These are phyloP conservation scores for Venustoraphidia nigricollis DNA, from an alignment of 2,888 invertebrate genomes.

Conservation along the genomic window DNA sequence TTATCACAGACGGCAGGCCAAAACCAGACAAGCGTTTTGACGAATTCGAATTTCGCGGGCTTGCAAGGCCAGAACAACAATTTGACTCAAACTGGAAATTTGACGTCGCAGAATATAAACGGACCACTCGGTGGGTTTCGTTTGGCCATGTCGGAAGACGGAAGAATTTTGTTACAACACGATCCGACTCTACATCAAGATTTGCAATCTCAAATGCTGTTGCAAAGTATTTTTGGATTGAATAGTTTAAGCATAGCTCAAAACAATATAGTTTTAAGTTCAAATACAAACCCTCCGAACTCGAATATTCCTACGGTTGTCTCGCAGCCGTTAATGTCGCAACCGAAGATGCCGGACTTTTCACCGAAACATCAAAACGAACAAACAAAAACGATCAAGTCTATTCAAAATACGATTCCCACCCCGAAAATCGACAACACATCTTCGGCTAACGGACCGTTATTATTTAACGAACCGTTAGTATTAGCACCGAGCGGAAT, in stretches of 20 bases:
- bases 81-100: conserved; percentile 1
- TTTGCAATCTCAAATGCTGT: conserved; percentile 26
- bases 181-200: conserved; percentile 41
- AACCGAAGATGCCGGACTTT: conserved; percentile 23
- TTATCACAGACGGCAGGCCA: too few relatives aligned
- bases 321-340: conserved; percentile 26
- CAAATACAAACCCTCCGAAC: too few relatives aligned
- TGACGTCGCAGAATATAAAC: background rate
- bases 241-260: conserved; percentile 13
- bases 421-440: conserved; percentile 5
- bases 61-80: background rate
- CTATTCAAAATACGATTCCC: conserved; percentile 6
- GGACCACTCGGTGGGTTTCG: conserved; percentile 36
- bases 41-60: too few relatives aligned
- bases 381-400: conserved; percentile 6
- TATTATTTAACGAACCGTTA: conserved; percentile 4
- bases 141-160: conserved; percentile 51
- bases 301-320: too few relatives aligned
- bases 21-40: too few relatives aligned
- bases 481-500: conserved; percentile 3
- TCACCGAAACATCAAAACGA: conserved; percentile 8
- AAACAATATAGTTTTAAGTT: too few relatives aligned
- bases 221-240: conserved; percentile 27
- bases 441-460: background rate
- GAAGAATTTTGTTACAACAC: conserved; percentile 47